Evolutionary conservation across 2,888 invertebrate genomes (phyloP), one percentile per base, ranked within the genome.

Genomic region (Orthonychiurus folsomi): DNA sequence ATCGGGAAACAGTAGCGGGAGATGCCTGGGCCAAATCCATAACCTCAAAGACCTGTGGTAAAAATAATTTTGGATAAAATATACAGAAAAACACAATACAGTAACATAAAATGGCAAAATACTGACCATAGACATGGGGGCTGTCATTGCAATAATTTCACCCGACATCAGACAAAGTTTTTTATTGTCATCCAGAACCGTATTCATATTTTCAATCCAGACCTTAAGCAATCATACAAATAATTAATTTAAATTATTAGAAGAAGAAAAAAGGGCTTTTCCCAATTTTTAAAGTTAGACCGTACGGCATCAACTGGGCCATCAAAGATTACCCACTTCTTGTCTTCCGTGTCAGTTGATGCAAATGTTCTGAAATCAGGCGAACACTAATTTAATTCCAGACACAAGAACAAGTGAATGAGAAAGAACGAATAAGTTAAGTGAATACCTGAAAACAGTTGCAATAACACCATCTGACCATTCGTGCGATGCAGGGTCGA

Each of bases 261-360:
- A n/a, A n/a, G n/a, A n/a, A n/a, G n/a, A n/a, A n/a, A n/a, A n/a
- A n/a, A n/a, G n/a, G n/a, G n/a, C n/a, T n/a, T n/a, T 9, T 47
- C 15, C 15, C 47, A 47, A 47, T 47, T 47, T 47, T 15, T 47
- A 47, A 47, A 47, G 15, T 92, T 91, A 71, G 91, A 89, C 92
- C 92, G 92, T 2, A 88, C 86, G 1, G 90, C 88, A 77, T 92
- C 91, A 1, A 92, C 89, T 0, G 91, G 91, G 0, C 92, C 92
- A 76, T 92, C 91, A 76, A 95, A 93, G 60, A 95, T 86, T 53
- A 95, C 84, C 93, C 93, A 94, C 78, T 93, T 93, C 65, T 86
- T 81, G 71, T 88, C 85, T 0, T 85, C 82, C 0, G 84, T 84
- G 28, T 86, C 85, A 21, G 88, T 86, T 59, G 83, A 83, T 12